These are phyloP conservation scores for Labeo catla DNA, from an alignment of 2,113 vertebrate genomes.

Conservation along the genomic window DNA sequence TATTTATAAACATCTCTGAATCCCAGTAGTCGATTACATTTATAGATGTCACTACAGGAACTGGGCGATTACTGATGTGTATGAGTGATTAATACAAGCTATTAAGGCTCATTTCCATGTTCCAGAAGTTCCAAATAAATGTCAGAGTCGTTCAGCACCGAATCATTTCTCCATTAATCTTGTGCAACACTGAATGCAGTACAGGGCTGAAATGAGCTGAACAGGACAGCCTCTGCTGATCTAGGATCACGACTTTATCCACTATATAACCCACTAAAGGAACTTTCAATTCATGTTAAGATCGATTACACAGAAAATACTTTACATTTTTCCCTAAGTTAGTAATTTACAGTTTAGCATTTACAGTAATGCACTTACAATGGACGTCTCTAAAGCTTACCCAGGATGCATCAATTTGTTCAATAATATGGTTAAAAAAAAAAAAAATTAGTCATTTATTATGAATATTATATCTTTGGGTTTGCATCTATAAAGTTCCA, in stretches of 20 bases:
- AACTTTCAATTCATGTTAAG: too few species aligned
- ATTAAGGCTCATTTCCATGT: slow-evolving; percentile 66
- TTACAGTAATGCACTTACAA: too few species aligned
- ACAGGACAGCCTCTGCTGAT: not conserved
- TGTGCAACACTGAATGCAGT: not conserved
- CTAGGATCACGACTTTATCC: too few species aligned
- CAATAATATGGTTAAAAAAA: too few species aligned
- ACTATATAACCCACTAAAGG: too few species aligned
- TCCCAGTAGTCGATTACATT: slow-evolving; percentile 50
- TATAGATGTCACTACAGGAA: slow-evolving; percentile 51
- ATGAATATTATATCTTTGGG: not conserved
- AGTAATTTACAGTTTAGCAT: too few species aligned
- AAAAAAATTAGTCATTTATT: not conserved
- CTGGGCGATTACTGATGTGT: slow-evolving; percentile 54
- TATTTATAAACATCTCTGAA: slow-evolving; percentile 36
- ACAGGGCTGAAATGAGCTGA: not conserved
- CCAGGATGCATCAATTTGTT: too few species aligned
- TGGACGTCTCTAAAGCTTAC: too few species aligned
- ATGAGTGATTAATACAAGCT: slow-evolving; percentile 64
- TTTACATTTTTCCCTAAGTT: too few species aligned
- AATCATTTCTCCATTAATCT: slow-evolving; percentile 57
- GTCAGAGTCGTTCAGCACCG: slow-evolving; percentile 42
- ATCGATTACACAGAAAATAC: too few species aligned
- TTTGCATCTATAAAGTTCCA: not conserved
- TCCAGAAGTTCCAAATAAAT: slow-evolving; percentile 56